Base-by-base conservation (phyloP, 2,888 invertebrate genomes). In the Mactromeris polynyma region DNA sequence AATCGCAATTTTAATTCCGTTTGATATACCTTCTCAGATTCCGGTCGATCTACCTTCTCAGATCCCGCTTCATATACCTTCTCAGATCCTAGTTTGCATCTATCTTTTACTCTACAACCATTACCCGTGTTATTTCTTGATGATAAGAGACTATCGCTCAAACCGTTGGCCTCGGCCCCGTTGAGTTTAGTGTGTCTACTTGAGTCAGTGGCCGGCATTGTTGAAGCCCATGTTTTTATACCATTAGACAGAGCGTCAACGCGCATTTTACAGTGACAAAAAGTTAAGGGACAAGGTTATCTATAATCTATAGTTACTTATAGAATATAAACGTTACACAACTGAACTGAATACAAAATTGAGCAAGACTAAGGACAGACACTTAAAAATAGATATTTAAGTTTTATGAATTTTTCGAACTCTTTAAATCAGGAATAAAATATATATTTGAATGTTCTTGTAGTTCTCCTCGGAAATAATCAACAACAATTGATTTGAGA, bases 141-240 rank as follows among this genome's bases (percentile, higher is more conserved):
- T 1, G 83, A 83, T 31, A 21, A 17, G 2, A 40, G 9, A 21
- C 40, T 69, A 9, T 84, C 84, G 17, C 84, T 78, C 36, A 78
- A 9, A 46, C 84, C 84, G 38, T 84, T 84, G n/a, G 84, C 51
- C 84, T 84, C 84, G n/a, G 84, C 84, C 42, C 84, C 84, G 38
- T 54, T 84, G n/a, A 84, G 77, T 84, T 84, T 84, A 17, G 77
- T 88, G 73, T 77, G 86, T 89, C 90, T 85, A 78, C 90, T 88
- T 69, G 86, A 83, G 40, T 93, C 92, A 91, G 93, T 93, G 86
- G 94, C 87, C 79, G 94, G 93, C 94, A 94, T 94, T 81, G 86
- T 89, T 88, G 88, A 88, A 73, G 90, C 92, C 94, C 94, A 94
- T 94, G 93, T 90, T 93, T 89, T 93, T 83, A 90, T 92, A 85